Evolutionary conservation across 2,888 invertebrate genomes (phyloP).

Genomic region (Limnephilus marmoratus): DNA sequence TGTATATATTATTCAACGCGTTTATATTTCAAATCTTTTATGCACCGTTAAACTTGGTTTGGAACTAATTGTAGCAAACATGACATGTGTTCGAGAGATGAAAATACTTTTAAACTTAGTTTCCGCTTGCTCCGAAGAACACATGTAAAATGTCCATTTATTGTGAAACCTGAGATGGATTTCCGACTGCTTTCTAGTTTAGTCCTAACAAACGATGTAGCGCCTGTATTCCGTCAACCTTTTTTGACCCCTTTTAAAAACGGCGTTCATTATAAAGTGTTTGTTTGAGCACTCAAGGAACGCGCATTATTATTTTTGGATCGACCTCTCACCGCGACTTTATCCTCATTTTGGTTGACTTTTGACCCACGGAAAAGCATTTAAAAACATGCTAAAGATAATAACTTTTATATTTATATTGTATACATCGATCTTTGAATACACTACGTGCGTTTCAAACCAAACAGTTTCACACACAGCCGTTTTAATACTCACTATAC

Average conservation of each 20-base stretch:
- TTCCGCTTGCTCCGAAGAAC: not conserved
- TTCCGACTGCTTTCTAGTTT: slow-evolving; percentile 11
- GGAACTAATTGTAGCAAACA: not conserved
- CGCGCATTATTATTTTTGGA: slow-evolving; percentile 17
- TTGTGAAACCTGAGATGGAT: not conserved
- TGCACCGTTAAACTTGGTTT: too few relatives aligned
- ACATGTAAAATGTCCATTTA: slow-evolving; percentile 4
- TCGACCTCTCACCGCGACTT: slow-evolving; percentile 35
- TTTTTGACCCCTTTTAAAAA: slow-evolving; percentile 61
- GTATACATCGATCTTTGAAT: not conserved
- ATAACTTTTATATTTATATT: not conserved
- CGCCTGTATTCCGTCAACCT: slow-evolving; percentile 57
- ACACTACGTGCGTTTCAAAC: too few relatives aligned
- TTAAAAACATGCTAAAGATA: not conserved
- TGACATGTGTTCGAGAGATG: not conserved
- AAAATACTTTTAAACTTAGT: not conserved
- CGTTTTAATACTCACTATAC: too few relatives aligned
- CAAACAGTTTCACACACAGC: too few relatives aligned
- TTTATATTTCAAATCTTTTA: too few relatives aligned
- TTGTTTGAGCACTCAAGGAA: slow-evolving; percentile 24
- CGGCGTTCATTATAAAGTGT: slow-evolving; percentile 1
- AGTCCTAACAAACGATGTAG: slow-evolving; percentile 8
- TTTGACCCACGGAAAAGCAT: not conserved
- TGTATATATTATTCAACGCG: too few relatives aligned
- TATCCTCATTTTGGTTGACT: slow-evolving; percentile 6